Evolutionary conservation across 2,797 vertebrate genomes (phyloP).

Genomic region (Ceryle rudis): DNA sequence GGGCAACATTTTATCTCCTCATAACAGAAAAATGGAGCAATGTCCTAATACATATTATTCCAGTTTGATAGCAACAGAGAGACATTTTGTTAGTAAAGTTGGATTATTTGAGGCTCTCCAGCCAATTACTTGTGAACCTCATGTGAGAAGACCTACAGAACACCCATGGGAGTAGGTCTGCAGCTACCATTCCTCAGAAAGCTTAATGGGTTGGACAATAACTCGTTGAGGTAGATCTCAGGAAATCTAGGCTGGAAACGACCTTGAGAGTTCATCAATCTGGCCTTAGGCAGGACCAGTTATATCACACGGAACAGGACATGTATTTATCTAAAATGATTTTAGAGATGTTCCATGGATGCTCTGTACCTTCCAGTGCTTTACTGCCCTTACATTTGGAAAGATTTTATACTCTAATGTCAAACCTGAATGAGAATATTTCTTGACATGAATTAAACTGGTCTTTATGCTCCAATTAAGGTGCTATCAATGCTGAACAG

Average conservation of each 20-base stretch:
- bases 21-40: background rate
- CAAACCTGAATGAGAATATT: background rate
- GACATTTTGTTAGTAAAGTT: background rate
- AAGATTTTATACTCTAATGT: background rate
- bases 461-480: background rate
- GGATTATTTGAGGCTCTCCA: background rate
- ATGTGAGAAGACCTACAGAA: background rate
- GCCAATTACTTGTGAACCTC: background rate
- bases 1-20: background rate
- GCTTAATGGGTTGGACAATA: background rate
- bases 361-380: background rate
- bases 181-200: background rate
- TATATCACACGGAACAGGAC: background rate
- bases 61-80: background rate
- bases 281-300: background rate
- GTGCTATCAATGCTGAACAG: background rate
- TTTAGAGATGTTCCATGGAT: background rate
- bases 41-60: background rate
- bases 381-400: background rate
- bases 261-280: background rate
- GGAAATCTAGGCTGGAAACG: background rate
- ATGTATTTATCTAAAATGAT: background rate
- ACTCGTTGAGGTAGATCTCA: background rate
- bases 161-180: background rate
- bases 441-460: background rate